Conservation (phyloP, 2,888 invertebrate species). For the Ennomos quercinarius region DNA sequence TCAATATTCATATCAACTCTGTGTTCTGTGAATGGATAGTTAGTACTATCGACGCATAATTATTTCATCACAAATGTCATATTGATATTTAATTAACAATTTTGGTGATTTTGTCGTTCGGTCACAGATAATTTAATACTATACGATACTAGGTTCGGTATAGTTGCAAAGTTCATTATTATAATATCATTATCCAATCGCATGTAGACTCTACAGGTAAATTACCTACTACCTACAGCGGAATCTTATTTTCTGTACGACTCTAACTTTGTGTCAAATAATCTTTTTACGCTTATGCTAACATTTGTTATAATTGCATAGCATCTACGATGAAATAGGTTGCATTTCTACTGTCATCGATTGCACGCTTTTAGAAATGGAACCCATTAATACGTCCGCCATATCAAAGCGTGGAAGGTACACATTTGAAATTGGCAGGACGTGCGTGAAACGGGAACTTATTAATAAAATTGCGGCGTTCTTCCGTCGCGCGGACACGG, state of each 20-base stretch:
- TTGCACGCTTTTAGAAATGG: slow-evolving; percentile 32
- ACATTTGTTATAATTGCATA: too few relatives aligned
- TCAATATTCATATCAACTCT: slow-evolving; percentile 30
- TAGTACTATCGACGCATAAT: slow-evolving; percentile 22
- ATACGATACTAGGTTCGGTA: too few relatives aligned
- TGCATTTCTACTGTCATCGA: slow-evolving; percentile 22
- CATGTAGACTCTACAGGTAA: too few relatives aligned
- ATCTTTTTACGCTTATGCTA: too few relatives aligned
- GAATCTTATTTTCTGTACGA: not conserved
- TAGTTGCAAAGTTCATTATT: too few relatives aligned
- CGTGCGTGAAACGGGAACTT: slow-evolving; percentile 79
- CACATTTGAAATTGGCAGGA: slow-evolving; percentile 70
- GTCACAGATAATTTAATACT: too few relatives aligned
- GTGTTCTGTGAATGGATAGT: slow-evolving; percentile 27
- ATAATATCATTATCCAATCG: too few relatives aligned
- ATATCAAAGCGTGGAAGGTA: slow-evolving; percentile 39
- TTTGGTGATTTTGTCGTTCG: slow-evolving; percentile 10
- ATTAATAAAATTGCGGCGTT: slow-evolving; percentile 79
- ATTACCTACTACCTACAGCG: too few relatives aligned
- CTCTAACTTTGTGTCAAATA: not conserved
- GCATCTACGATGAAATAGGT: slow-evolving; percentile 11
- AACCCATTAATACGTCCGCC: slow-evolving; percentile 40
- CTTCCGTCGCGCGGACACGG: slow-evolving; percentile 64
- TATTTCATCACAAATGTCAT: slow-evolving; percentile 12
- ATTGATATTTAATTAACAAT: slow-evolving; percentile 11